These are phyloP conservation scores for Sebastes steindachneri DNA, from an alignment of 2,797 vertebrate species.

Conservation along the genomic window DNA sequence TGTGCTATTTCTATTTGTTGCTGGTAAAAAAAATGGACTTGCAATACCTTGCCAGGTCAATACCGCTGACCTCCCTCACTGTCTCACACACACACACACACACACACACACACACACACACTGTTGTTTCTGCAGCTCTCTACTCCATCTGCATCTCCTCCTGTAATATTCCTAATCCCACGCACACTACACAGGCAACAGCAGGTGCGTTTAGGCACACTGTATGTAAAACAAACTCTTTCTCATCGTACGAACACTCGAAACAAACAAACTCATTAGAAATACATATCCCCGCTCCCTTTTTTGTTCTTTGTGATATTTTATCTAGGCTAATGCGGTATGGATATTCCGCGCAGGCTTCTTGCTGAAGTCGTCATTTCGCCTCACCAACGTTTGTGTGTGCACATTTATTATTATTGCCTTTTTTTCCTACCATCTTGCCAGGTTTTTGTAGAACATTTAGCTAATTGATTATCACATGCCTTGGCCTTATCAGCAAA, in stretches of 20 bases:
- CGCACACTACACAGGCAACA: conserved; percentile 23
- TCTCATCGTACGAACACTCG: conserved; percentile 31
- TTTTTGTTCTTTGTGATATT: conserved; percentile 48
- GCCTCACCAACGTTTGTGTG: conserved; percentile 40
- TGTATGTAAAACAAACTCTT: conserved; percentile 63
- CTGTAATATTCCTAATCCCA: conserved; percentile 38
- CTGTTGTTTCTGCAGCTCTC: neutral
- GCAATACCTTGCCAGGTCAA: neutral
- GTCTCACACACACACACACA: neutral
- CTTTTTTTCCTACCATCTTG: conserved; percentile 6
- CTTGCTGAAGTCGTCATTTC: conserved; percentile 76
- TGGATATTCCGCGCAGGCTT: conserved; percentile 62
- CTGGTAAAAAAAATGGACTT: neutral
- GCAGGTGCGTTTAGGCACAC: conserved; percentile 57
- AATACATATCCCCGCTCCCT: conserved; percentile 42
- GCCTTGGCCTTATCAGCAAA: conserved; percentile 79
- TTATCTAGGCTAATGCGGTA: conserved; percentile 69
- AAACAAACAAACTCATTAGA: conserved; percentile 70
- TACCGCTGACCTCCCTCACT: neutral
- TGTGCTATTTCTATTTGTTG: neutral
- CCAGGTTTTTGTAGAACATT: conserved; percentile 79
- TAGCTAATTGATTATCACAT: conserved; percentile 84
- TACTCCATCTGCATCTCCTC: conserved; percentile 9
- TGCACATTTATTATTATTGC: conserved; percentile 54
- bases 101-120: neutral